Base-by-base conservation (phyloP, 2,888 invertebrate species). In the Agonum fuliginosum region DNA sequence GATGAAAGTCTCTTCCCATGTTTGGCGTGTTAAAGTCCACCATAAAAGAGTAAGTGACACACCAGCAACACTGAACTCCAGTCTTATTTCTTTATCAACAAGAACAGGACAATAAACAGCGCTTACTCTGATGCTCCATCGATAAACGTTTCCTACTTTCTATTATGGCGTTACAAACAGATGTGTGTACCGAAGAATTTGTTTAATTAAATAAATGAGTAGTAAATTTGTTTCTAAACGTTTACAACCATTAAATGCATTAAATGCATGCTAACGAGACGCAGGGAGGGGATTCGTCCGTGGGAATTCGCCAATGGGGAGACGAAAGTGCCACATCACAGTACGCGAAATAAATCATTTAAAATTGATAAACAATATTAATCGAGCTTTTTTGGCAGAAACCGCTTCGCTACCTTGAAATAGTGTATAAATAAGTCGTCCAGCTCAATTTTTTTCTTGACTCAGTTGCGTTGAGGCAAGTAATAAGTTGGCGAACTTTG, bases 141-240 rank as follows among this genome's bases (percentile, higher is more conserved):
- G 54, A 54, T 54, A 54, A n/a, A 54, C 24, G 58, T 58, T 58
- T 58, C 58, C 58, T 58, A 58, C 58, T 58, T 58, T 58, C 58
- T 58, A 58, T 58, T 58, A 58, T 58, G 58, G 58, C 58, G 54
- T 54, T 58, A 58, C 30, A 58, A 58, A 58, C 58, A 58, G 58
- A 58, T 58, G 27, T 30, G 58, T 58, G 58, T 58, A 30, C 30
- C 14, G 5, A 8, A 14, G 71, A 71, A 71, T 71, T 71, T 71
- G 71, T 71, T 71, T 71, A 71, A 71, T 71, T 71, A 71, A 71
- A 71, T 48, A 71, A 71, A 71, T 71, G 71, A 48, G 79, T 78
- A 79, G 78, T 80, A 81, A 81, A 81, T 81, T 81, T 81, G 81
- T 81, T 79, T 54, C 78, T 78, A 76, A 46, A 76, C 74, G 73